These are phyloP conservation scores for Hemicrepidius hirtus DNA, from an alignment of 2,888 invertebrate genomes.

Conservation along the genomic window DNA sequence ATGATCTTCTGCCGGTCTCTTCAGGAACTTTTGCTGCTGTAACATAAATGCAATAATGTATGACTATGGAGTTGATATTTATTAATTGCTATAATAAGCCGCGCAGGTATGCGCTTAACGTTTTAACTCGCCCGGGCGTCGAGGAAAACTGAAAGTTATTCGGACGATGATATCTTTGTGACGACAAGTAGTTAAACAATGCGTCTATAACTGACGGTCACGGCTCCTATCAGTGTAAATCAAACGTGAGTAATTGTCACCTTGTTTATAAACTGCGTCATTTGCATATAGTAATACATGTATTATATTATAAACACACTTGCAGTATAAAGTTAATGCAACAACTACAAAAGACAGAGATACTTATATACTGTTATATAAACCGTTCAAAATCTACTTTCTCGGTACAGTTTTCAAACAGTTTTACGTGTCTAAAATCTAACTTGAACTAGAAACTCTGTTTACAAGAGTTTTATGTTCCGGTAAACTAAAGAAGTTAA, in stretches of 20 bases:
- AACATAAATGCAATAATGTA: slow-evolving; percentile 58
- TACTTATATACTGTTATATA: slow-evolving; percentile 45
- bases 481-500: not conserved
- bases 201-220: slow-evolving; percentile 53
- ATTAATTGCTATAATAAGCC: not conserved
- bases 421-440: slow-evolving; percentile 34
- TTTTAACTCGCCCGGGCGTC: slow-evolving; percentile 28
- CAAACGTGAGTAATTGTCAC: slow-evolving; percentile 59
- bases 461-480: slow-evolving; percentile 2
- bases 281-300: slow-evolving; percentile 56
- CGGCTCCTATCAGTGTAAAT: slow-evolving; percentile 54
- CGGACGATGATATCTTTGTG: slow-evolving; percentile 48
- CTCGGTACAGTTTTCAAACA: slow-evolving; percentile 47
- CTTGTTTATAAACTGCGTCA: slow-evolving; percentile 61
- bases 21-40: slow-evolving; percentile 91
- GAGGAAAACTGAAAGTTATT: slow-evolving; percentile 47
- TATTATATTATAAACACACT: slow-evolving; percentile 47
- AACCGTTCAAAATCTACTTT: slow-evolving; percentile 52
- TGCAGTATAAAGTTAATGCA: slow-evolving; percentile 44
- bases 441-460: slow-evolving; percentile 31
- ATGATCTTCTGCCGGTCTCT: slow-evolving; percentile 82
- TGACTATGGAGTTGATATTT: slow-evolving; percentile 23
- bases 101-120: slow-evolving; percentile 21
- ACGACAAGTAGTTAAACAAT: slow-evolving; percentile 53
- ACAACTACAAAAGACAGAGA: slow-evolving; percentile 43